Percentiles rank a stretch among this genome's conserved stretches.
phyloP scores from a whole-genome alignment of 2,113 vertebrate genomes.

The Dasypus novemcinctus region DNA sequence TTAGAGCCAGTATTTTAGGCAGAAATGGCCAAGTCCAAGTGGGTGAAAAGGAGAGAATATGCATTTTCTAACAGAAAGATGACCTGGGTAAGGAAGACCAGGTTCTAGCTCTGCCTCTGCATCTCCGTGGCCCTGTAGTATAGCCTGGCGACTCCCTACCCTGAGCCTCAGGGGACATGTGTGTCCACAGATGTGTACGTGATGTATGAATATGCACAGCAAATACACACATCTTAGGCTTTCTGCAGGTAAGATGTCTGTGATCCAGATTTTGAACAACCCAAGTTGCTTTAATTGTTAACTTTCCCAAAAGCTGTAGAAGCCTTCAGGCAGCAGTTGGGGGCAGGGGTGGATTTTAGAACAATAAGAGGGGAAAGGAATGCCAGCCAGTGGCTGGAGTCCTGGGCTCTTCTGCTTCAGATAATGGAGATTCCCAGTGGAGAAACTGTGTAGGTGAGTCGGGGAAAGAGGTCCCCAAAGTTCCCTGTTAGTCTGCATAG shows the following conservation, averaged over 20 bases:
- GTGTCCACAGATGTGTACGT: neutral
- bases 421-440: neutral
- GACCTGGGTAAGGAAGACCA: neutral
- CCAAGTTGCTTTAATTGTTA: neutral
- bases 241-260: neutral
- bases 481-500: neutral
- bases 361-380: neutral
- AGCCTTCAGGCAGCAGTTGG: neutral
- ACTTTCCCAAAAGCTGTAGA: neutral
- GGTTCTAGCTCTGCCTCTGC: neutral
- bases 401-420: neutral
- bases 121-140: neutral
- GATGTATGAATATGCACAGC: fast-evolving
- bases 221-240: neutral
- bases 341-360: conserved; percentile 1
- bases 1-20: neutral
- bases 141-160: neutral
- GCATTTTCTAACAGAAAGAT: neutral
- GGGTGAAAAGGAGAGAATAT: neutral
- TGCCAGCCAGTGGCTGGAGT: neutral
- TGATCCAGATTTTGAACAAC: neutral
- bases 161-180: neutral
- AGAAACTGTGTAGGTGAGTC: fast-evolving
- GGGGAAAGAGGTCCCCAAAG: neutral
- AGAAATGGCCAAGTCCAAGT: neutral